Conservation (phyloP, 1,140 invertebrate species). For the Neodiprion lecontei region DNA sequence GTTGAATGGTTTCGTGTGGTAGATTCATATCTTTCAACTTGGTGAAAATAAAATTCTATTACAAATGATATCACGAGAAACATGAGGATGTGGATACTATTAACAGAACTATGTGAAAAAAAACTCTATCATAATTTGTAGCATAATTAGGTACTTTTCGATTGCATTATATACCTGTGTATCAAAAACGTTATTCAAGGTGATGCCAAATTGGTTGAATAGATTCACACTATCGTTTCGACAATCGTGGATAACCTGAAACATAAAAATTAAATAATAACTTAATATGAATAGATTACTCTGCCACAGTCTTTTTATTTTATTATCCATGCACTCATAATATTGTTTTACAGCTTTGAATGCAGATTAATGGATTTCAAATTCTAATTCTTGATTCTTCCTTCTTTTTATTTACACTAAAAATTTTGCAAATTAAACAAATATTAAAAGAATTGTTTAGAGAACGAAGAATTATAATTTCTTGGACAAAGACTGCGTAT, state of each 20-base stretch:
- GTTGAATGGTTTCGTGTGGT: not conserved
- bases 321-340: too few relatives aligned
- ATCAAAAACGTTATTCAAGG: constrained; percentile 90
- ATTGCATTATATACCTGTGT: constrained; percentile 75
- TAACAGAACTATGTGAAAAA: not conserved
- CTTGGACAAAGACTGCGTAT: not conserved
- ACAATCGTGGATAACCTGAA: constrained; percentile 91
- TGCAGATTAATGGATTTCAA: too few relatives aligned
- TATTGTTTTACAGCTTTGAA: too few relatives aligned
- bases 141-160: constrained; percentile 11
- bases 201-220: constrained; percentile 87
- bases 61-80: too few relatives aligned
- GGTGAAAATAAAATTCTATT: not conserved
- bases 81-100: too few relatives aligned
- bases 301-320: too few relatives aligned
- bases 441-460: not conserved
- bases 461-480: not conserved
- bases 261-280: constrained; percentile 32
- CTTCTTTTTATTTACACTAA: too few relatives aligned
- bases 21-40: not conserved
- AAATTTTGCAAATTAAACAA: too few relatives aligned
- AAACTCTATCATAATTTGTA: constrained; percentile 14
- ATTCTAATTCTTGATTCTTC: too few relatives aligned
- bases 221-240: constrained; percentile 91
- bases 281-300: constrained; percentile 13